Conservation (phyloP, 2,113 vertebrate species). For the Tachysurus fulvidraco region DNA sequence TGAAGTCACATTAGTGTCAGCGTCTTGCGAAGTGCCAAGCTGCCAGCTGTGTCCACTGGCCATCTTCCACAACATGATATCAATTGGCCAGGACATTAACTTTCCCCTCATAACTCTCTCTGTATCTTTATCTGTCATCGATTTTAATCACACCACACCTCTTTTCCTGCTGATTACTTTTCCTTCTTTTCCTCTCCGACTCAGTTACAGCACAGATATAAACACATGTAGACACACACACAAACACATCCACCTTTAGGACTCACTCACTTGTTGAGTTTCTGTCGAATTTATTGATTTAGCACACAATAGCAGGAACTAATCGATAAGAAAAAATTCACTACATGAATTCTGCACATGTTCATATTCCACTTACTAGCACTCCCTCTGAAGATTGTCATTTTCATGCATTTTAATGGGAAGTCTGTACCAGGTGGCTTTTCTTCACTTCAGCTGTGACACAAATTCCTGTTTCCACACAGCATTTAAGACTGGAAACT, state of each 20-base stretch:
- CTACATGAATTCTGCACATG: neutral
- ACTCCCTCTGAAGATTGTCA: neutral
- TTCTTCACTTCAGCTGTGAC: neutral
- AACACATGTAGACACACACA: conserved; percentile 24
- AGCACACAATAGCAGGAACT: neutral
- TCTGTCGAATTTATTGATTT: conserved; percentile 35
- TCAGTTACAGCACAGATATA: conserved; percentile 29
- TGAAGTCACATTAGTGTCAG: neutral
- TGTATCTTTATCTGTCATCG: conserved; percentile 44
- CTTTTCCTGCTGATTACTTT: neutral
- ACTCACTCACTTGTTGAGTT: neutral
- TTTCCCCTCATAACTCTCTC: conserved; percentile 39
- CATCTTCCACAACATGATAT: conserved; percentile 32
- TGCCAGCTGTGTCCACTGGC: neutral
- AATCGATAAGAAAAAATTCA: conserved; percentile 20
- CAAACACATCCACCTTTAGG: neutral
- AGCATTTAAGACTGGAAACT: neutral
- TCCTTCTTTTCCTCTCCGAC: neutral
- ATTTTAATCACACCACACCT: conserved; percentile 41
- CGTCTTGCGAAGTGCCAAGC: conserved; percentile 12
- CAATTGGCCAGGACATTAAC: conserved; percentile 48
- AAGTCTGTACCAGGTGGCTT: neutral
- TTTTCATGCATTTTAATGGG: neutral
- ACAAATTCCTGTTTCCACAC: neutral
- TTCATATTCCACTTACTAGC: neutral